Evolutionary conservation across 2,113 vertebrate species (phyloP).

Genomic region (Rhinolophus ferrumequinum): DNA sequence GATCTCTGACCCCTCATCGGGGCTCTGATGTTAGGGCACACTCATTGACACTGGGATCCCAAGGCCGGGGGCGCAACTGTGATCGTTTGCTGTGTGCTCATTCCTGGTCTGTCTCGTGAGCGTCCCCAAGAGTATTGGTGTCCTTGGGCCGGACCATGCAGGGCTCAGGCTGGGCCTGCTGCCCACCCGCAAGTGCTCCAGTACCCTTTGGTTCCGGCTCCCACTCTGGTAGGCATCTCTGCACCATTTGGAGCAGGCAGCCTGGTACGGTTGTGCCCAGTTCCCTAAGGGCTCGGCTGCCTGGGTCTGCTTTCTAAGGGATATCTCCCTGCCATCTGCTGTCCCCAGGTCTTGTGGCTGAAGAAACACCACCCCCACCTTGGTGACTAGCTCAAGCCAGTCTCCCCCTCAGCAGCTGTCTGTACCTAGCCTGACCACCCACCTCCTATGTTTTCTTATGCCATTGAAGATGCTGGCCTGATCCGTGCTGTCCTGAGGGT

Average conservation of each 20-base stretch:
- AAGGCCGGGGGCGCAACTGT: background rate
- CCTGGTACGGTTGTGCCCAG: background rate
- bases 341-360: background rate
- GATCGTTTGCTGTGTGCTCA: background rate
- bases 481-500: background rate
- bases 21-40: background rate
- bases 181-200: background rate
- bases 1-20: background rate
- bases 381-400: background rate
- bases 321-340: background rate
- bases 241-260: background rate
- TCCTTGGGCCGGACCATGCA: background rate
- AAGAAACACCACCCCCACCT: background rate
- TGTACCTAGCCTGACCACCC: background rate
- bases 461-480: background rate
- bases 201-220: background rate
- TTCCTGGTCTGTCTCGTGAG: background rate
- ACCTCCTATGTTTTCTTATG: background rate
- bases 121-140: background rate
- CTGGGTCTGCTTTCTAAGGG: background rate
- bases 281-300: background rate
- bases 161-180: background rate
- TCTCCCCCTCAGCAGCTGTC: background rate
- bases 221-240: background rate
- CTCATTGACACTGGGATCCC: background rate